Percentiles rank a stretch among this genome's conserved stretches.
These are phyloP conservation scores for Tangara arthus DNA, from an alignment of 2,797 vertebrate genomes.

Conservation along the genomic window DNA sequence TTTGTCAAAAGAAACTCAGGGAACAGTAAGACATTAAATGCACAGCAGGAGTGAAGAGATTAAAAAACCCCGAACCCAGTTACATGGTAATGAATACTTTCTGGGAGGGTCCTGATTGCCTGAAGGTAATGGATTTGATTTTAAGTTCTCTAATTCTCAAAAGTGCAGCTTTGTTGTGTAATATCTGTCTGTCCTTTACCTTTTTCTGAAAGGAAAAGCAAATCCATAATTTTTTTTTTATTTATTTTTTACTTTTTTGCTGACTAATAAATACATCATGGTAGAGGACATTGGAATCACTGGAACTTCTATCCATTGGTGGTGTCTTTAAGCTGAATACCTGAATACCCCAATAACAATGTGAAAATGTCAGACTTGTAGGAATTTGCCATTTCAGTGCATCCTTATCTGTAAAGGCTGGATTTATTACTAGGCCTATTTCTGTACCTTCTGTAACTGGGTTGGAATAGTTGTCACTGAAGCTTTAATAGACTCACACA, in stretches of 20 bases:
- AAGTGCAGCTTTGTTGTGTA: neutral
- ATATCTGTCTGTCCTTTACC: neutral
- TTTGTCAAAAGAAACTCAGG: neutral
- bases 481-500: neutral
- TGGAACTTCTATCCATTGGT: neutral
- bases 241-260: neutral
- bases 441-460: neutral
- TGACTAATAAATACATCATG: neutral
- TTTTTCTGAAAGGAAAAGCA: neutral
- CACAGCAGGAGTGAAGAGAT: neutral
- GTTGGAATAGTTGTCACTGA: neutral
- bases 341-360: neutral
- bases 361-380: neutral
- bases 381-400: neutral
- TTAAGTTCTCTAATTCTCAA: neutral
- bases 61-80: neutral
- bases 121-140: neutral
- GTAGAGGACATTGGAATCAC: neutral
- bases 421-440: constrained; percentile 20
- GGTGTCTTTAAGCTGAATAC: neutral
- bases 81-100: neutral
- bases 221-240: neutral
- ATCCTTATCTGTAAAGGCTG: neutral
- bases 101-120: neutral
- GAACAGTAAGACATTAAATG: neutral